These are phyloP conservation scores for Philopedon plagiatum DNA, from an alignment of 2,888 invertebrate species.

Conservation along the genomic window DNA sequence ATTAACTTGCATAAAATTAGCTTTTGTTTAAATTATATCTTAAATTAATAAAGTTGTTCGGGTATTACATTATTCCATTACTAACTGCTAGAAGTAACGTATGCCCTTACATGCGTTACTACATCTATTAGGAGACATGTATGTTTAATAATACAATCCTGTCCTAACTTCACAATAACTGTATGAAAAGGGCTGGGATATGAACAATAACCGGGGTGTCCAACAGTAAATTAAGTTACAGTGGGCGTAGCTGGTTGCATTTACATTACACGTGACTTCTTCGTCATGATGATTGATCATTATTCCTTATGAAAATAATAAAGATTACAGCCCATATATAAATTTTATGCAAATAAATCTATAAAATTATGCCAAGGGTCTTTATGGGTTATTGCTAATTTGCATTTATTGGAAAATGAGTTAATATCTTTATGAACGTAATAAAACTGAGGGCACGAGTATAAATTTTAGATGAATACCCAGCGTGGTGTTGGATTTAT, in stretches of 20 bases:
- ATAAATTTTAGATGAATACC: conserved; percentile 50
- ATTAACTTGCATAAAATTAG: no score
- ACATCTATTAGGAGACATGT: no score
- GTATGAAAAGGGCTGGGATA: not conserved
- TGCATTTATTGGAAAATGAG: conserved; percentile 58
- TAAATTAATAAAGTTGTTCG: no score
- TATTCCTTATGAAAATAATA: conserved; percentile 63
- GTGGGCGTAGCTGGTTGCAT: conserved; percentile 62
- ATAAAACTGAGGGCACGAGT: conserved; percentile 49
- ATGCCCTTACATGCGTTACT: no score
- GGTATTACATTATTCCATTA: no score
- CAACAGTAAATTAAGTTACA: conserved; percentile 58
- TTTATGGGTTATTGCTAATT: conserved; percentile 56
- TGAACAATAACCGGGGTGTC: conserved; percentile 51
- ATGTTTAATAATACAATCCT: no score
- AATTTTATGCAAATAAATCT: conserved; percentile 57
- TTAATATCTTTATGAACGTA: conserved; percentile 52
- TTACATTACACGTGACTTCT: conserved; percentile 62
- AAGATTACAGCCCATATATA: conserved; percentile 60
- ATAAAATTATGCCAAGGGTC: conserved; percentile 52
- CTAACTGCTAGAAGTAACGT: no score
- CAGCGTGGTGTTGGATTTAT: conserved; percentile 37
- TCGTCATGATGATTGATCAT: conserved; percentile 63
- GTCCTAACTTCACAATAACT: not conserved
- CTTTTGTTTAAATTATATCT: no score